Evolutionary conservation across 2,797 vertebrate genomes (phyloP), one percentile per base, ranked within the genome.

Genomic region (Molossus alvarezi): DNA sequence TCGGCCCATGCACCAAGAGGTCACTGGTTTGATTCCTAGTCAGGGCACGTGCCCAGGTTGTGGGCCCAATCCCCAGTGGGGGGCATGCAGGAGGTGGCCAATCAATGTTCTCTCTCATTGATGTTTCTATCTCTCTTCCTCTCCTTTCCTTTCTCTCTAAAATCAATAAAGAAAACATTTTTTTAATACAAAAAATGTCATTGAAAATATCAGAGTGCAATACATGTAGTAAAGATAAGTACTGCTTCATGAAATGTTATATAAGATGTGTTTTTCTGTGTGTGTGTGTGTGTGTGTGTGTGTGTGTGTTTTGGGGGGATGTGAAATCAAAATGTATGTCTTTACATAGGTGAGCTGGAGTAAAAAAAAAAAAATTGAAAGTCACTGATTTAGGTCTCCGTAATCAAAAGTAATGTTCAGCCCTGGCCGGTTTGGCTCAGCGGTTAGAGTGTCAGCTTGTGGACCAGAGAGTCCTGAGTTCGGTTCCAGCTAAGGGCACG

Each of bases 321-420:
- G 33, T 83, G 48, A 97, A 65, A 87, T 83, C 21, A 95, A 97
- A 93, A 94, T 73, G 18, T 62, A 0, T 71, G 14, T 75, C 37
- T 80, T 90, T 72, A 57, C 72, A 15, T 33, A 75, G 17, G 76
- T 88, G 17, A 53, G 58, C 15, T 85, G 73, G 25, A 60, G 18
- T 90, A 0, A 65, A 60, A 86, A 45, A 33, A 33, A 45, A 84
- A 57, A 33, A n/a, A 9, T 77, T 97, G 53, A 48, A 90, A 90
- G 51, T 88, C 65, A 88, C 15, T 53, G 33, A 84, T 53, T 64
- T 71, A 81, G 37, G 21, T 25, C 48, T 17, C 6, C 81, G 48
- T 48, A 73, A 88, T 79, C 41, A 5, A 45, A 45, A 45, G 3
- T 33, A 45, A 45, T 45, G 41, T 45, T 45, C 41, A 45, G 41